A percentile compares a stretch with the other conserved stretches of the same genome.
Evolutionary conservation across 2,888 invertebrate genomes (phyloP).

Genomic region (Minunthozetes semirufus): DNA sequence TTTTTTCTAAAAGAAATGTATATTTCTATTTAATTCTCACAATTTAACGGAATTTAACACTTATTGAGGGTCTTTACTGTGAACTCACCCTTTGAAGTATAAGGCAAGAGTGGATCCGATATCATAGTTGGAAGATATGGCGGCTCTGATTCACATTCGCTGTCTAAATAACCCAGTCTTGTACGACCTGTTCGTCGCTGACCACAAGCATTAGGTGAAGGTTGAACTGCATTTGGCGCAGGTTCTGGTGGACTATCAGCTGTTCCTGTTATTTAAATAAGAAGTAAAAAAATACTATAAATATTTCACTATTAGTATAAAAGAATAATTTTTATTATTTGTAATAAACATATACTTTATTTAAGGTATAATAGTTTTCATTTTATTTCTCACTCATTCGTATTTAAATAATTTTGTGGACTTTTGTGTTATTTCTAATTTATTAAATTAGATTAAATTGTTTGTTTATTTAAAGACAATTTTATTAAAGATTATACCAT

Average conservation of each 20-base stretch:
- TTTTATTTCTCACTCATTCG: not conserved
- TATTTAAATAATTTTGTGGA: too few species aligned
- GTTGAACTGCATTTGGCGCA: slow-evolving; percentile 38
- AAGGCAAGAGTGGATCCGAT: slow-evolving; percentile 31
- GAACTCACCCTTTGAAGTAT: not conserved
- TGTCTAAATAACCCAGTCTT: slow-evolving; percentile 41
- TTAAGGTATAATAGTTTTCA: not conserved
- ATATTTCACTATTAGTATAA: too few species aligned
- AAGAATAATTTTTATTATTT: too few species aligned
- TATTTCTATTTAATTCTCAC: too few species aligned
- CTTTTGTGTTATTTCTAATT: too few species aligned
- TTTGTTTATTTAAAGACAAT: too few species aligned
- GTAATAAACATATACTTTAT: not conserved
- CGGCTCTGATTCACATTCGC: slow-evolving; percentile 42
- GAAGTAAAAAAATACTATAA: too few species aligned
- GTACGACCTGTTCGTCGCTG: slow-evolving; percentile 38
- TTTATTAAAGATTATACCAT: too few species aligned
- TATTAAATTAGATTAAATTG: too few species aligned
- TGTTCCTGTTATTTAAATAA: not conserved
- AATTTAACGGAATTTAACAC: not conserved
- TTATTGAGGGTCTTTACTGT: not conserved
- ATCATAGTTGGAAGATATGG: slow-evolving; percentile 42
- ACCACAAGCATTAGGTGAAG: slow-evolving; percentile 37
- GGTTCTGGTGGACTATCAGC: slow-evolving; percentile 42
- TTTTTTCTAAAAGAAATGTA: not conserved